Conservation (phyloP, 2,888 invertebrate genomes). For the Parnassius glacialis region DNA sequence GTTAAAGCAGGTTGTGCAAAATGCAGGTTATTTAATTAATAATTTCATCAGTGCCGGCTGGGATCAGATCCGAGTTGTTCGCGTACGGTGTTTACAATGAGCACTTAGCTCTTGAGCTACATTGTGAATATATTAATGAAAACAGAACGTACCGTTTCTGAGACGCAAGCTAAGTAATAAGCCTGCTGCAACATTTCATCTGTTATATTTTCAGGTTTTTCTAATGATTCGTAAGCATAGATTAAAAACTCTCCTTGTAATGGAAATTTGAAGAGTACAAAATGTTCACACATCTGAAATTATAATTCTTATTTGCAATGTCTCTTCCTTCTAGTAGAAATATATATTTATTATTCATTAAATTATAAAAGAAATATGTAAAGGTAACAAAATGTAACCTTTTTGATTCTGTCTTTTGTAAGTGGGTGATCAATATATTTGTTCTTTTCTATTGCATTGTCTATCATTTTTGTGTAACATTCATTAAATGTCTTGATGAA, state of each 20-base stretch:
- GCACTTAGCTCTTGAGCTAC: no score
- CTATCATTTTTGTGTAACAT: slow-evolving; percentile 1
- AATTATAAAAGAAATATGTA: no score
- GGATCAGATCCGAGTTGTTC: no score
- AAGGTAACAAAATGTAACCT: neutral
- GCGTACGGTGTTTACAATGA: no score
- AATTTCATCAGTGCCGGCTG: no score
- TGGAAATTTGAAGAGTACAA: slow-evolving; percentile 1
- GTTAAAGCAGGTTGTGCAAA: no score
- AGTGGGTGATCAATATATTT: neutral
- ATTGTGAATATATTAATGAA: no score
- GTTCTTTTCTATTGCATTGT: neutral
- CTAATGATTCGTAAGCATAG: slow-evolving; percentile 12
- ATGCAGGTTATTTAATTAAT: no score
- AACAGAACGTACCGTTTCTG: slow-evolving; percentile 7
- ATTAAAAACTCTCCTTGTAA: slow-evolving; percentile 11
- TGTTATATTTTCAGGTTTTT: slow-evolving; percentile 11
- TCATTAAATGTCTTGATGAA: slow-evolving; percentile 4
- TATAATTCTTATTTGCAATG: neutral
- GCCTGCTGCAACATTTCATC: slow-evolving; percentile 7
- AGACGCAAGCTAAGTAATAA: slow-evolving; percentile 5
- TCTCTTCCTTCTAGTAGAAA: no score
- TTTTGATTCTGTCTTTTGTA: neutral
- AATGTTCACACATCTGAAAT: slow-evolving; percentile 13
- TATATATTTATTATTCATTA: no score